Conservation (phyloP, 2,113 vertebrate species). For the Heterochromis multidens region DNA sequence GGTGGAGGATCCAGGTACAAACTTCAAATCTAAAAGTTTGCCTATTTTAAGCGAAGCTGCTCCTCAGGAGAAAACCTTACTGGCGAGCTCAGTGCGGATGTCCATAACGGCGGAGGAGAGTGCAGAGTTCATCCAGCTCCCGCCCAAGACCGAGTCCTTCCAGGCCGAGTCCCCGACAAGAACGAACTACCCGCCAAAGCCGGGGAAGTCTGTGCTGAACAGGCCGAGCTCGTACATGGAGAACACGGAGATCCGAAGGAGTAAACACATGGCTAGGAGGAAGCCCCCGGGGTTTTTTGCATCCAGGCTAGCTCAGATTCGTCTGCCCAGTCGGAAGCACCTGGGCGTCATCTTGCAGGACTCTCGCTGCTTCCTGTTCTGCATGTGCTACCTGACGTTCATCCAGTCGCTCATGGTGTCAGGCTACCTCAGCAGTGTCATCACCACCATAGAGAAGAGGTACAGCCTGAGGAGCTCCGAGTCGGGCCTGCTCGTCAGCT, state of each 20-base stretch:
- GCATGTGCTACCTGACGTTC: slow-evolving; percentile 76
- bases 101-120: slow-evolving; percentile 53
- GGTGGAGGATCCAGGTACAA: slow-evolving; percentile 42
- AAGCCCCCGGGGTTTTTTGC: slow-evolving; percentile 56
- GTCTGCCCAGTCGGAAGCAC: slow-evolving; percentile 74
- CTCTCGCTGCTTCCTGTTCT: slow-evolving; percentile 85
- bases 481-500: slow-evolving; percentile 96
- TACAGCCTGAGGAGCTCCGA: slow-evolving; percentile 96
- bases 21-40: slow-evolving; percentile 79
- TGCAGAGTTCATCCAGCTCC: slow-evolving; percentile 52
- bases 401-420: slow-evolving; percentile 97
- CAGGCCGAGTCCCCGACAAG: slow-evolving; percentile 43
- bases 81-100: slow-evolving; percentile 48
- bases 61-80: slow-evolving; percentile 49
- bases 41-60: slow-evolving; percentile 71
- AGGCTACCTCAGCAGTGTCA: slow-evolving; percentile 97
- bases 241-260: slow-evolving; percentile 32
- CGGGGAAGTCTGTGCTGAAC: slow-evolving; percentile 66
- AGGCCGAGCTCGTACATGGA: slow-evolving; percentile 65
- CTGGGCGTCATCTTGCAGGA: slow-evolving; percentile 81
- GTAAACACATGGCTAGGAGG: slow-evolving; percentile 45
- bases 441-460: slow-evolving; percentile 97
- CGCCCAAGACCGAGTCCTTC: slow-evolving; percentile 33
- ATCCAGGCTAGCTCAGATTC: slow-evolving; percentile 54
- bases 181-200: slow-evolving; percentile 45